Percentiles rank a stretch among this genome's conserved stretches.
These are phyloP conservation scores for Panulirus ornatus DNA, from an alignment of 1,140 invertebrate species.

Conservation along the genomic window DNA sequence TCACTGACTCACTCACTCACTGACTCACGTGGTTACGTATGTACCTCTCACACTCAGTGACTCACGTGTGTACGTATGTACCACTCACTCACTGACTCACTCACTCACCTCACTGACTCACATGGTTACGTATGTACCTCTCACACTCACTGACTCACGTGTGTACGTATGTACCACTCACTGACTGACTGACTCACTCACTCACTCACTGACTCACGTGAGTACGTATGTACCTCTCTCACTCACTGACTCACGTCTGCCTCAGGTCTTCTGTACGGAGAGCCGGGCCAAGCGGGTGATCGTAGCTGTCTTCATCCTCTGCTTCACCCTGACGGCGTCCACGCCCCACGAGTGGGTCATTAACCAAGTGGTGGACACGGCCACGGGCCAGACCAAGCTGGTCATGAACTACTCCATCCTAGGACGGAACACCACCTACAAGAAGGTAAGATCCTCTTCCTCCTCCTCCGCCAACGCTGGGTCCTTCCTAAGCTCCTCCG, in stretches of 20 bases:
- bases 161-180: neutral
- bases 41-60: neutral
- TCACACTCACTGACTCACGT: neutral
- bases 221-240: neutral
- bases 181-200: neutral
- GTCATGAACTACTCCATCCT: conserved; percentile 36
- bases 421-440: conserved; percentile 72
- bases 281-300: conserved; percentile 81
- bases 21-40: neutral
- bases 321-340: conserved; percentile 82
- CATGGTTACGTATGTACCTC: neutral
- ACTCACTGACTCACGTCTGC: neutral
- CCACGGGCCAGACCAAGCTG: conserved; percentile 72
- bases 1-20: neutral
- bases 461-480: neutral
- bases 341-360: conserved; percentile 84
- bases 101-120: neutral
- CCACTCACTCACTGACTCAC: neutral
- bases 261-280: conserved; percentile 80
- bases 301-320: conserved; percentile 82
- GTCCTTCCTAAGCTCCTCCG: neutral
- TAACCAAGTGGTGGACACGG: conserved; percentile 74
- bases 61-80: conserved; percentile 15
- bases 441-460: conserved; percentile 65
- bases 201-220: neutral